Evolutionary conservation across 1,140 invertebrate genomes (phyloP).

Genomic region (Coenobita brevimanus): DNA sequence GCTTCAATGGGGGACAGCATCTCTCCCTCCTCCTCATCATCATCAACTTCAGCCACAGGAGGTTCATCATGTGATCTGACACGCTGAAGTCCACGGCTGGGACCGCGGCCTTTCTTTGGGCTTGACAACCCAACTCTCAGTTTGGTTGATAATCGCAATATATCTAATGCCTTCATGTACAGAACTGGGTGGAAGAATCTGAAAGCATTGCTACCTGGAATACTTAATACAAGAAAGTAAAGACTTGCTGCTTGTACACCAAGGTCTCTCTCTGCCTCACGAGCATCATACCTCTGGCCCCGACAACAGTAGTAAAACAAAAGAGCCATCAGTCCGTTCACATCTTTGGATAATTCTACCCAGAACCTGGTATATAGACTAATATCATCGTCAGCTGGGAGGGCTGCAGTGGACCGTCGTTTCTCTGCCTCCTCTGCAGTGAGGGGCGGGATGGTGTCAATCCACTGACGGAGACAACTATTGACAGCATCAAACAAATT

Average conservation of each 20-base stretch:
- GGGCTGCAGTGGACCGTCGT: background rate
- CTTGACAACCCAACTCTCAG: conserved; percentile 67
- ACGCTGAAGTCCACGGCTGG: conserved; percentile 26
- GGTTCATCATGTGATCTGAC: conserved; percentile 45
- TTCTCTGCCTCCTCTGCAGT: conserved; percentile 49
- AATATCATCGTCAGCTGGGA: conserved; percentile 5
- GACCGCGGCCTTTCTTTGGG: conserved; percentile 62
- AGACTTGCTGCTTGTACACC: conserved; percentile 75
- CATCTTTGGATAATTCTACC: conserved; percentile 75
- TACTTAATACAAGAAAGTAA: conserved; percentile 75
- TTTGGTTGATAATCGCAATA: conserved; percentile 73
- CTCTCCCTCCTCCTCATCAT: conserved; percentile 71
- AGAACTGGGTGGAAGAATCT: conserved; percentile 78
- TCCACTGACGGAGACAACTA: conserved; percentile 61
- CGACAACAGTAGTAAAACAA: conserved; percentile 76
- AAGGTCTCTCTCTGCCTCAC: conserved; percentile 72
- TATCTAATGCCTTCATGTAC: conserved; percentile 76
- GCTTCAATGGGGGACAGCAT: conserved; percentile 63
- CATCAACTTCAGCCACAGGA: conserved; percentile 37
- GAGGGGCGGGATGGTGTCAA: conserved; percentile 61
- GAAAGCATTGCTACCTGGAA: conserved; percentile 78
- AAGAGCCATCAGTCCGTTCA: conserved; percentile 75
- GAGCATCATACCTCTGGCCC: conserved; percentile 73
- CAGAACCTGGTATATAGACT: conserved; percentile 74
- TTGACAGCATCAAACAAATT: conserved; percentile 72